Evolutionary conservation across 2,113 vertebrate species (phyloP), one percentile per base, ranked within the genome.

Genomic region (Calidris pugnax): DNA sequence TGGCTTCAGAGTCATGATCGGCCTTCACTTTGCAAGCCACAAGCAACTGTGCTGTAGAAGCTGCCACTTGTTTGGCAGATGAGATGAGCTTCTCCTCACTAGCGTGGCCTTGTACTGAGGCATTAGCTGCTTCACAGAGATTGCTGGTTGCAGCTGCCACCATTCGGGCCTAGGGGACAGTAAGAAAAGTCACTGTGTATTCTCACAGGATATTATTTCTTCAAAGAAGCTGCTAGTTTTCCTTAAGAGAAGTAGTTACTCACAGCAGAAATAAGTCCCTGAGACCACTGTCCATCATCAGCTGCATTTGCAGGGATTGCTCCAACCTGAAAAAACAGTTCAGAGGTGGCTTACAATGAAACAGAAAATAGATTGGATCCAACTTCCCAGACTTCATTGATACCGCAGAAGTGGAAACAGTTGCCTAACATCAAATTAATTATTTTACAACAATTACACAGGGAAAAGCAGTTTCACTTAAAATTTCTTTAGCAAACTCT

Each of bases 21-120:
- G 99, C 99, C 95, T 99, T 99, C 95, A 99, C 99, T 96, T 99
- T 99, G 97, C 99, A 99, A 92, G 99, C 99, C 95, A 99, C 99
- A 63, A 99, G 98, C 89, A 99, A 96, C 97, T 99, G 99, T 39
- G 99, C 99, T 0, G 99, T 99, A 89, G 99, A 99, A 37, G 99
- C 99, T 2, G 99, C 99, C 12, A 99, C 99, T 97, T 99, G 99
- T 96, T 99, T 99, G 93, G 99, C 99, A 2, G 99, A 99, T 20
- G 98, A 99, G 98, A 99, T 99, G 93, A 99, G 99, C 93, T 99
- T 99, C 98, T 99, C 99, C 91, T 99, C 99, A 4, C 99, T 99
- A 97, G 99, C 99, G 0, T 99, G 99, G 74, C 99, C 99, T 97
- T 99, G 99, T 21, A 99, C 99, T 0, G 99, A 99, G 63, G 99